Evolutionary conservation across 2,797 vertebrate genomes (phyloP).

Genomic region (Spea hammondii): DNA sequence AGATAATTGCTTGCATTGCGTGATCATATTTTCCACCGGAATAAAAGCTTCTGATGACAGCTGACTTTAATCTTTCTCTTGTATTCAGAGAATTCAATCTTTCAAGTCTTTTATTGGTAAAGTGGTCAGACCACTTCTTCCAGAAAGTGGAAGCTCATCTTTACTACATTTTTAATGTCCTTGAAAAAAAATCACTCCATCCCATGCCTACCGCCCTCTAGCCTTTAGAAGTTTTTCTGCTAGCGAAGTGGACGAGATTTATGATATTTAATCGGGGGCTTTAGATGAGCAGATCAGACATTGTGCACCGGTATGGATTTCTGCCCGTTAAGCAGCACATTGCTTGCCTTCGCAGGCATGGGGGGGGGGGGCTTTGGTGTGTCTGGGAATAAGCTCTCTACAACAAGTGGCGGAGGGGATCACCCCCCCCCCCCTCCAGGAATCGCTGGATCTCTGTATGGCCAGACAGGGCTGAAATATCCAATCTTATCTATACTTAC

Average conservation of each 20-base stretch:
- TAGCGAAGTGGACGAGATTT: background rate
- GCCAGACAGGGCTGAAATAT: conserved; percentile 2
- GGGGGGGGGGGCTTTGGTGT: background rate
- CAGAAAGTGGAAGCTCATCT: background rate
- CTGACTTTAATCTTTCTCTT: too few relatives aligned
- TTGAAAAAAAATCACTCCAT: background rate
- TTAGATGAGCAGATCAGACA: background rate
- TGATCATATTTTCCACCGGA: too few relatives aligned
- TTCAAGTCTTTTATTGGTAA: too few relatives aligned
- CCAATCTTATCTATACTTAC: conserved; percentile 31
- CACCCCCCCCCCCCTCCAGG: background rate
- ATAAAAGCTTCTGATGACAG: too few relatives aligned
- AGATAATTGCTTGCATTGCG: too few relatives aligned
- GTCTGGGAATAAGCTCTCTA: background rate
- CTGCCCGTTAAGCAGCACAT: conserved; percentile 7
- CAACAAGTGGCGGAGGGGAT: conserved; percentile 1
- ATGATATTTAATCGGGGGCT: background rate
- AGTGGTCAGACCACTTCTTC: background rate
- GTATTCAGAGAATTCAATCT: too few relatives aligned
- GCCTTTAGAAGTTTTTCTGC: background rate
- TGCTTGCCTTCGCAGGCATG: conserved; percentile 6
- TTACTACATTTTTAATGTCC: background rate
- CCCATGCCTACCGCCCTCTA: background rate
- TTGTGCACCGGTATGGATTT: conserved; percentile 18
- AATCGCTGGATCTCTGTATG: conserved; percentile 15